Conservation (phyloP, 2,113 vertebrate species). For the Hemiscyllium ocellatum region DNA sequence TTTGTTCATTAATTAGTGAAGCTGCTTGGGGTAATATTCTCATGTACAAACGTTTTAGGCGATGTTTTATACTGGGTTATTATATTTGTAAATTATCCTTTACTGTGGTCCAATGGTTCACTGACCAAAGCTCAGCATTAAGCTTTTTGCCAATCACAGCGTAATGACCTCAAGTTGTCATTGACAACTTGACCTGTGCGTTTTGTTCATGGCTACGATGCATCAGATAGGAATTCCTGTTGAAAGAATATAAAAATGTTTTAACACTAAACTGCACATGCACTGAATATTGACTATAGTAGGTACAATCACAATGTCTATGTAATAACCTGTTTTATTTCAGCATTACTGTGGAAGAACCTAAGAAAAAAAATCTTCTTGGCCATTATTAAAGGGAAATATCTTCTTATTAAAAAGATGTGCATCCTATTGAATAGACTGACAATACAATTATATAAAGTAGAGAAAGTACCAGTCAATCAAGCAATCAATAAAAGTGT, state of each 20-base stretch:
- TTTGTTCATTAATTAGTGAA: neutral
- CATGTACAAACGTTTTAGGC: neutral
- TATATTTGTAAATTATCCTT: neutral
- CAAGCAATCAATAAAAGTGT: neutral
- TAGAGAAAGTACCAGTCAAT: neutral
- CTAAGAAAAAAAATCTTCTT: neutral
- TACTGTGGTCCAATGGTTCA: neutral
- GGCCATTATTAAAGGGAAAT: neutral
- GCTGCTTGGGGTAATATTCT: neutral
- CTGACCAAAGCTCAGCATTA: neutral
- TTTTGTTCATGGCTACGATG: neutral
- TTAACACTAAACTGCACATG: neutral
- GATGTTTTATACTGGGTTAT: neutral
- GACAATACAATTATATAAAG: neutral
- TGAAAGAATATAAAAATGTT: neutral
- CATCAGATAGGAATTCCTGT: neutral
- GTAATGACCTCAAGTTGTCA: neutral
- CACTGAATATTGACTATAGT: neutral
- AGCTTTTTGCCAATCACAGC: neutral
- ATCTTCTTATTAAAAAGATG: neutral
- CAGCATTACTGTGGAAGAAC: neutral
- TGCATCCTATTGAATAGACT: neutral
- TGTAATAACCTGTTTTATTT: neutral
- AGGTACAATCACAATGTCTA: neutral
- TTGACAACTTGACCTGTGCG: neutral